Conservation (phyloP, 2,113 vertebrate species). For the Mobula hypostoma region DNA sequence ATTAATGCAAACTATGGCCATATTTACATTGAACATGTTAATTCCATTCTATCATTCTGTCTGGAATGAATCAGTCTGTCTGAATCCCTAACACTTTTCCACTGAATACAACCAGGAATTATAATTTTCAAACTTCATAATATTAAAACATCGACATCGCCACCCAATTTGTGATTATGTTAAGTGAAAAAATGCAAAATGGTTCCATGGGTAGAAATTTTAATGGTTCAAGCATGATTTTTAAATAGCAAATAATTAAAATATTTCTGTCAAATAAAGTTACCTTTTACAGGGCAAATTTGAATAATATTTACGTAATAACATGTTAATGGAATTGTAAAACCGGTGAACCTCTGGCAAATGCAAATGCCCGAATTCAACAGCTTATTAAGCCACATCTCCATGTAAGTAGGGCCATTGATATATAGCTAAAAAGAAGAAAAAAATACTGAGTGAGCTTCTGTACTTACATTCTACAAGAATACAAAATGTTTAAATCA, state of each 20-base stretch:
- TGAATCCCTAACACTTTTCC: neutral
- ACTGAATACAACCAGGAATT: neutral
- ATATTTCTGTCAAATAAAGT: too few species aligned
- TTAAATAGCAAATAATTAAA: neutral
- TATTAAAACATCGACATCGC: neutral
- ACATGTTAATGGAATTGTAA: neutral
- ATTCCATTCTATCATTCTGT: neutral
- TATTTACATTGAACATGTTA: slow-evolving; percentile 26
- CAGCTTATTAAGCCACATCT: neutral
- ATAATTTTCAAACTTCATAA: neutral
- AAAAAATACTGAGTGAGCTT: slow-evolving; percentile 18
- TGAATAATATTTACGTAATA: neutral
- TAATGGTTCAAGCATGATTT: neutral
- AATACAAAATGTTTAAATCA: slow-evolving; percentile 31
- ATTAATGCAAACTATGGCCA: slow-evolving; percentile 25
- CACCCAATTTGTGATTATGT: neutral
- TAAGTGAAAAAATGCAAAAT: neutral
- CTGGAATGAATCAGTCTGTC: neutral
- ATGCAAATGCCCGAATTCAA: neutral
- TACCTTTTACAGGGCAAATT: neutral
- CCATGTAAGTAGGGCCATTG: slow-evolving; percentile 31
- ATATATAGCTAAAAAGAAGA: slow-evolving; percentile 5
- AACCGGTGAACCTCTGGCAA: neutral
- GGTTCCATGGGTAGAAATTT: neutral
- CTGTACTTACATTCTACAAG: slow-evolving; percentile 21